Base-by-base conservation (phyloP, 2,797 vertebrate genomes). In the Sylvia borin region DNA sequence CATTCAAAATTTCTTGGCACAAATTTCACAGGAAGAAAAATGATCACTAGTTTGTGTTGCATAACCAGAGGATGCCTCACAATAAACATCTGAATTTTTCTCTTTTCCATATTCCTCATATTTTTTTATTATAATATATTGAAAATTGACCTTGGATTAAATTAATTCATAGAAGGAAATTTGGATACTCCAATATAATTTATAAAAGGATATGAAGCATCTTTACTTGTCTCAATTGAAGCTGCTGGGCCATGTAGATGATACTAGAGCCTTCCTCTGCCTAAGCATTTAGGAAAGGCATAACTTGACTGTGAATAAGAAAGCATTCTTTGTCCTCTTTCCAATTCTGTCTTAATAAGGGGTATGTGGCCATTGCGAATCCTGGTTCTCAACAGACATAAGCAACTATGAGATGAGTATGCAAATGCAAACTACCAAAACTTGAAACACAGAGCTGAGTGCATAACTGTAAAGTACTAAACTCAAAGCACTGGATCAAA, bases 31-130 rank as follows among this genome's bases (percentile, higher is more conserved):
- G 17, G 21, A 42, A 79, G 14, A 55, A 34, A 45, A 76, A 48
- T 2, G 3, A 22, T 60, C 2, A 5, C 2, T 53, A 51, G 13
- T 21, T 21, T 2, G 0, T 53, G 38, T 29, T 67, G 10, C 9
- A 64, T 67, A 92, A 88, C 0, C 14, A 78, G 61, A 74, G 8
- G 8, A 60, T 36, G 7, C 12, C 13, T 65, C 36, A 32, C 6
- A 64, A 43, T 8, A 38, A 58, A 27, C 0, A 0, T 6, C 1
- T 67, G 11, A 73, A 45, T 61, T 57, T 68, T 2, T 50, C 3
- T 50, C 24, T 47, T 76, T 72, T 54, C 36, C 5, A 13, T 62
- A 81, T 29, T 20, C 1, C 1, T 51, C 8, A 48, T 13, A 20
- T 76, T 70, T 4, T 64, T 82, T 75, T 32, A n/a, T 53, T 36